A percentile compares a stretch with the other conserved stretches of the same genome.
phyloP scores from a whole-genome alignment of 2,113 vertebrate species.

The Podilymbus podiceps region DNA sequence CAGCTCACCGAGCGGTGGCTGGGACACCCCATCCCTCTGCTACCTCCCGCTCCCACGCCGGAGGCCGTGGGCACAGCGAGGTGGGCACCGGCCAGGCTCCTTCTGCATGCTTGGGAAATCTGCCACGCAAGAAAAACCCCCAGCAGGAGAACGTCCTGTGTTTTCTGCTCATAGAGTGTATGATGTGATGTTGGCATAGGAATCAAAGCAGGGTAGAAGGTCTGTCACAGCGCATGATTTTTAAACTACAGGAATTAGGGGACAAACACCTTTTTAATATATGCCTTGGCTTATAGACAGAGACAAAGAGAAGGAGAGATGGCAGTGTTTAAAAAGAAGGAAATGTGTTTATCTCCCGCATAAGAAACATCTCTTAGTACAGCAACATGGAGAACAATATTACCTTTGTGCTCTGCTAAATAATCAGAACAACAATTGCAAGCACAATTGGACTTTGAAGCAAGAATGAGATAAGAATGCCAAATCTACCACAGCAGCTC shows the following conservation, averaged over 20 bases:
- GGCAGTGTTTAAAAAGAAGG: background rate
- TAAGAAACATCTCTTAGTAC: background rate
- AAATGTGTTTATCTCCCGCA: background rate
- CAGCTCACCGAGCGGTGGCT: accelerated
- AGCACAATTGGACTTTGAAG: constrained; percentile 31
- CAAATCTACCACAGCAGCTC: constrained; percentile 1
- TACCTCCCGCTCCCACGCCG: accelerated
- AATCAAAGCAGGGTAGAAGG: background rate
- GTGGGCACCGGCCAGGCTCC: background rate
- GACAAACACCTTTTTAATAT: background rate
- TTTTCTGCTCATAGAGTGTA: background rate
- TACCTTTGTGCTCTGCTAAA: background rate
- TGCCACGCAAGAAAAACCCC: background rate
- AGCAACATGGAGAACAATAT: background rate
- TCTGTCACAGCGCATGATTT: background rate
- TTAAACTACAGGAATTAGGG: background rate
- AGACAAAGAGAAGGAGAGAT: background rate
- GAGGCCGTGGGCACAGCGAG: background rate
- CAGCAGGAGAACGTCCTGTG: background rate
- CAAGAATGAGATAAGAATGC: background rate
- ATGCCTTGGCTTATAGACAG: background rate
- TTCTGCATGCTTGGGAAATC: background rate
- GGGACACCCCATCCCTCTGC: background rate
- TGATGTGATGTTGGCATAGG: background rate
- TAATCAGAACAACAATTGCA: constrained; percentile 12